phyloP scores from a whole-genome alignment of 1,140 invertebrate species.

The Cydia splendana region DNA sequence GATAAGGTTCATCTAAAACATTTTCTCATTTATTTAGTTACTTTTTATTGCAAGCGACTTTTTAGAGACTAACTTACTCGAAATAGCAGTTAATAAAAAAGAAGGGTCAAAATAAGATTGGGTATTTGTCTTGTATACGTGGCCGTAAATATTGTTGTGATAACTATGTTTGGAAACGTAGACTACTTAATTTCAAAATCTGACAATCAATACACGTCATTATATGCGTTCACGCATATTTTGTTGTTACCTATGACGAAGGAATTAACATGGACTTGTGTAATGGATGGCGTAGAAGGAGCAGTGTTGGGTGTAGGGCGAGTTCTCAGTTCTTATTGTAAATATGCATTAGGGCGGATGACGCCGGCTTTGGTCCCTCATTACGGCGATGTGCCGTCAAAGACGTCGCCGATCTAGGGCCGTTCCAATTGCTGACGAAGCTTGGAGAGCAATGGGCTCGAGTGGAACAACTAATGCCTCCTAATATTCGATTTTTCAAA shows the following conservation, averaged over 20 bases:
- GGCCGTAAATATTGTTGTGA: too few species aligned
- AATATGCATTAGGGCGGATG: slow-evolving; percentile 74
- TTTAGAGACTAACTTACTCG: too few species aligned
- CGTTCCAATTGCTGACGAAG: neutral
- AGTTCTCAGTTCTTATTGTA: slow-evolving; percentile 59
- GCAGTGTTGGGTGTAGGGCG: slow-evolving; percentile 45
- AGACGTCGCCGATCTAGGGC: slow-evolving; percentile 61
- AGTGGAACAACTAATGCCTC: neutral
- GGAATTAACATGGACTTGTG: slow-evolving; percentile 45
- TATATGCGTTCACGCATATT: neutral
- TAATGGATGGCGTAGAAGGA: slow-evolving; percentile 58
- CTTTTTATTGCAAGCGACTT: too few species aligned
- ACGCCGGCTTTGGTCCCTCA: slow-evolving; percentile 57
- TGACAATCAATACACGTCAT: neutral
- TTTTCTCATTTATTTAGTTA: too few species aligned
- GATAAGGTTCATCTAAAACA: too few species aligned
- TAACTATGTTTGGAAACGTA: too few species aligned
- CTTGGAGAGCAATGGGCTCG: neutral
- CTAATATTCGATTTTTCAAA: too few species aligned
- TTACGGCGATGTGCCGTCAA: slow-evolving; percentile 68
- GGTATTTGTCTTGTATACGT: too few species aligned
- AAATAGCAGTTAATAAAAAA: too few species aligned
- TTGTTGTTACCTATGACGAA: neutral
- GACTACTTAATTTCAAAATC: neutral
- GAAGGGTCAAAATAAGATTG: too few species aligned